Evolutionary conservation across 1,140 invertebrate genomes (phyloP), one percentile per base, ranked within the genome.

Genomic region (Potamilus streckersoni): DNA sequence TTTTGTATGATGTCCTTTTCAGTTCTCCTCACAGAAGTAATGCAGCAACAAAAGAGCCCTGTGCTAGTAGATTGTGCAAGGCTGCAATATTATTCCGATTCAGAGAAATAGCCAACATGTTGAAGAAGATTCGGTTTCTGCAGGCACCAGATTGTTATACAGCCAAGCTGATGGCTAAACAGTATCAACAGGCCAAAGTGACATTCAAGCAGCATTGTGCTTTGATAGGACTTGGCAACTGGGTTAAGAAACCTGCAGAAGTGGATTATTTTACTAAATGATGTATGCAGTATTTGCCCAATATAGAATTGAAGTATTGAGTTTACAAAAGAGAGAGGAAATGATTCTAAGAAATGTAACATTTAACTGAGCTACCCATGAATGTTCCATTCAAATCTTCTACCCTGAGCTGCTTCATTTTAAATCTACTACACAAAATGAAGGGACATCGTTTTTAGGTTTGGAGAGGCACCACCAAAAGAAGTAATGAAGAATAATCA

Each of bases 41-140:
- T 19, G 69, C 62, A 49, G 60, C 63, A 19, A 31, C 16, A n/a
- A 19, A 55, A 12, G 75, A 71, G 15, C 20, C 38, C 20, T 77
- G 75, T 60, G 56, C 80, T 16, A 81, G 80, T 69, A 57, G 80
- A 49, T 59, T 81, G 11, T 76, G 77, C 62, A 81, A 81, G 58
- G 80, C 80, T 20, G 80, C 61, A 63, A 79, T 81, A 56, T 62
- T 79, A 17, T 76, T 75, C 65, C 38, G 80, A 56, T 81, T 73
- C 67, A 72, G 76, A 15, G 80, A 81, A 16, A 63, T 81, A 15
- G 80, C 69, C n/a, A 81, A 69, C 56, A 55, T 76, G 16, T 49
- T 74, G 2, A 81, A 81, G 55, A 71, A 65, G 31, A 23, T 27
- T 20, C 63, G 76, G 17, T 65, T 81, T 55, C 15, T 49, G 14